Conservation (phyloP, 2,888 invertebrate genomes). For the Andrena fulva region DNA sequence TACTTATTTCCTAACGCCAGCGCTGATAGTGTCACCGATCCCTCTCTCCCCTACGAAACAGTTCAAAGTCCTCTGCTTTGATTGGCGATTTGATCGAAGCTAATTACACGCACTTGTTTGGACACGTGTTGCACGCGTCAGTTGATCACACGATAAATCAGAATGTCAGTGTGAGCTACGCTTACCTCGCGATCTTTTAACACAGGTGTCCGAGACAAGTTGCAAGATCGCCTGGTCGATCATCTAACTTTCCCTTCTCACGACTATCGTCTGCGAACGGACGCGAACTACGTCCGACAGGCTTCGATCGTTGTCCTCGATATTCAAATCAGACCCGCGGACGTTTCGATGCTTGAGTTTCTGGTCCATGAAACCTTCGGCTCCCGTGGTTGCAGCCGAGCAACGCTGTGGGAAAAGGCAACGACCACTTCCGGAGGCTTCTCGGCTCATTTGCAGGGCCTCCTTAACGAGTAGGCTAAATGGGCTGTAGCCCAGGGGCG, state of each 20-base stretch:
- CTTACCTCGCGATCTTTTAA: constrained; percentile 11
- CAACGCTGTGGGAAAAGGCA: constrained; percentile 21
- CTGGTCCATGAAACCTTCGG: constrained; percentile 15
- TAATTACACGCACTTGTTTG: constrained; percentile 4
- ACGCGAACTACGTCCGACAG: constrained; percentile 1
- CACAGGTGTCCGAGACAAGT: not conserved
- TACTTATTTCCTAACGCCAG: too few species aligned
- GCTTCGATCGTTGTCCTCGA: constrained; percentile 9
- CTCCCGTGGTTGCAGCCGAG: not conserved
- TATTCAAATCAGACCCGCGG: not conserved
- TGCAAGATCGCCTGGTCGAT: constrained; percentile 24
- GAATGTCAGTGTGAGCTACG: not conserved
- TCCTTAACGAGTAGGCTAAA: too few species aligned
- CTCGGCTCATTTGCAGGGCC: constrained; percentile 11
- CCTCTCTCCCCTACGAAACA: not conserved
- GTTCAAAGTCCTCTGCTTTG: not conserved
- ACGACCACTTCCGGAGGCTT: not conserved
- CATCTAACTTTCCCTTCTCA: constrained; percentile 54
- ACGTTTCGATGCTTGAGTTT: constrained; percentile 11
- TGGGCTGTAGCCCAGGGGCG: too few species aligned
- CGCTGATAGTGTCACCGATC: too few species aligned
- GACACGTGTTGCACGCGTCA: not conserved
- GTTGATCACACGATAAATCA: constrained; percentile 4
- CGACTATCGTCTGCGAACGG: constrained; percentile 33
- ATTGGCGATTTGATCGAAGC: not conserved